Conservation (phyloP, 2,797 vertebrate species). For the Luscinia megarhynchos region DNA sequence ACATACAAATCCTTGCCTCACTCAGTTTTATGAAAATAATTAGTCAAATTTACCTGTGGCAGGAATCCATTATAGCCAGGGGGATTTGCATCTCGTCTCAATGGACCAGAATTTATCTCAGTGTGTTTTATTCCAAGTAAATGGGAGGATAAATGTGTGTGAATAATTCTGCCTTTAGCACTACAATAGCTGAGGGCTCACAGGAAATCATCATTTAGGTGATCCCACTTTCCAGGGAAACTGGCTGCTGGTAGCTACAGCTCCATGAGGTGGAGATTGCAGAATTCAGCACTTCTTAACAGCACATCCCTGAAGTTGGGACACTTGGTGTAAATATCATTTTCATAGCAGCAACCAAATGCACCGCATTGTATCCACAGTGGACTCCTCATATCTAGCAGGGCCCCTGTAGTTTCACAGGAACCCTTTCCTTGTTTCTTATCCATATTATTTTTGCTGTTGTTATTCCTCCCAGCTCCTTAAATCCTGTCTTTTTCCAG, state of each 20-base stretch:
- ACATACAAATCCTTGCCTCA: background rate
- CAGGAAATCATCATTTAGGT: slow-evolving; percentile 1
- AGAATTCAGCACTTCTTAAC: background rate
- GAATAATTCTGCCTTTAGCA: slow-evolving; percentile 35
- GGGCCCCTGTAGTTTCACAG: background rate
- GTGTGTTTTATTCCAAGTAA: slow-evolving; percentile 2
- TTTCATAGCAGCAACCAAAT: background rate
- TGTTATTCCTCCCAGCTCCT: background rate
- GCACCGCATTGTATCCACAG: background rate
- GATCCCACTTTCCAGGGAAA: slow-evolving; percentile 14
- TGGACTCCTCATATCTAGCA: background rate
- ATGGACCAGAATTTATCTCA: background rate
- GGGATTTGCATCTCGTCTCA: background rate
- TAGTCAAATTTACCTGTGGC: slow-evolving; percentile 43
- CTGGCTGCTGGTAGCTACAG: background rate
- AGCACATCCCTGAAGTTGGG: background rate
- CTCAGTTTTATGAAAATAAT: slow-evolving; percentile 43
- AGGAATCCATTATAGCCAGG: background rate
- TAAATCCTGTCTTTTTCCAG: background rate
- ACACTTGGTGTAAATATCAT: background rate
- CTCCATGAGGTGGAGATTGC: background rate
- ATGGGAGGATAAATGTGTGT: background rate
- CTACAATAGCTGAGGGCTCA: background rate
- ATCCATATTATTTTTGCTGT: background rate
- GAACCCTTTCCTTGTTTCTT: background rate